phyloP scores from a whole-genome alignment of 2,888 invertebrate species.

The Myopa tessellatipennis region DNA sequence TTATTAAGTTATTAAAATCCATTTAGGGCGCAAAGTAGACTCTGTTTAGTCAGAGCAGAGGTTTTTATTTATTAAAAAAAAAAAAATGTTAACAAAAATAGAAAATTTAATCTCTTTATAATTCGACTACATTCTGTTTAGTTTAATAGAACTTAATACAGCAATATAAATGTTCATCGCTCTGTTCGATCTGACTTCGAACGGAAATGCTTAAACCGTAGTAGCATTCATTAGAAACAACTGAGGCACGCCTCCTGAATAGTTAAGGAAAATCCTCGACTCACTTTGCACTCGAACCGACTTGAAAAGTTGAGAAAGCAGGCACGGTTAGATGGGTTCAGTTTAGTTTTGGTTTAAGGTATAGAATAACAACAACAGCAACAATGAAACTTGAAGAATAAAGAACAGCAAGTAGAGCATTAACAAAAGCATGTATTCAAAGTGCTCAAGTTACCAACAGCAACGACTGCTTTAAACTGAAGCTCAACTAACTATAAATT shows the following conservation, averaged over 20 bases:
- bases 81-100: no score
- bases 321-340: no score
- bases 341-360: no score
- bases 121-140: background rate
- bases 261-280: background rate
- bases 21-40: no score
- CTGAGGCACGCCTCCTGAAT: background rate
- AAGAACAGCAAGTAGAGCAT: background rate
- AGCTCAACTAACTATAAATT: slow-evolving; percentile 6
- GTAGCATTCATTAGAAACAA: background rate
- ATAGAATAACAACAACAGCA: background rate
- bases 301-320: no score
- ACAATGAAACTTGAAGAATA: no score
- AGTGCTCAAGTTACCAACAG: background rate
- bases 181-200: background rate
- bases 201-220: background rate
- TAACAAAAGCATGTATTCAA: no score
- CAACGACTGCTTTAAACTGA: background rate
- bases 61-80: no score
- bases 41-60: no score
- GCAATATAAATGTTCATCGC: background rate
- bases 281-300: background rate
- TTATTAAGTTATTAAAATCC: no score
- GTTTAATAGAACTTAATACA: background rate
- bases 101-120: background rate